Base-by-base conservation (phyloP, 2,797 vertebrate species). In the Denticeps clupeoides region DNA sequence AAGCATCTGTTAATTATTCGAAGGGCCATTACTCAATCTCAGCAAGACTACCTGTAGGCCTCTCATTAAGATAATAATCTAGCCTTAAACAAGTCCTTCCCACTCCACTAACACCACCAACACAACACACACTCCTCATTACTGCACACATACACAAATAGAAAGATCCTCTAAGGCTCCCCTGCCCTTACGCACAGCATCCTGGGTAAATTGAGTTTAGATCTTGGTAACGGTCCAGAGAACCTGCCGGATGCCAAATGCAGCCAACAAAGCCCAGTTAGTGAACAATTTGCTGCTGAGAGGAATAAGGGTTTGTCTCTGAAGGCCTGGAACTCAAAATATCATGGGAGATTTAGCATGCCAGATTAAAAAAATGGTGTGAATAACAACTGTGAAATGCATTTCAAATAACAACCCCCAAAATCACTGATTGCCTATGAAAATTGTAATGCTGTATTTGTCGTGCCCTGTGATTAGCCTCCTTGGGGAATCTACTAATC, bases 1-100 rank as follows among this genome's bases (percentile, higher is more conserved):
- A 52, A 71, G 64, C 66, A 50, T 67, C 55, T 58, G 59, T 73
- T 78, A 80, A 78, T 78, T 77, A 73, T 69, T 45, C 29, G 47
- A 46, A 62, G 53, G 60, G 59, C 37, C 61, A 55, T 28, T 60
- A 62, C 70, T 77, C 60, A 68, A 70, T 69, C 65, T 68, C 65
- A 69, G 63, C 66, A 66, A 23, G 38, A 22, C 35, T 63, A 60
- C 69, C 62, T 68, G 69, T 65, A 47, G 59, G 55, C 49, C 33
- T 59, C 59, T 65, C 47, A 47, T 65, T 51, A 60, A 49, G 58
- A 43, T 58, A 72, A 65, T 60, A 67, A 56, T 65, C 47, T 50
- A 60, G 43, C 53, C 45, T 60, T 57, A 68, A 53, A 63, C 35
- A 52, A 16, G 55, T 60, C 23, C 49, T 55, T 67, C 58, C 55